Evolutionary conservation across 2,797 vertebrate species (phyloP).

Genomic region (Melanogrammus aeglefinus): DNA sequence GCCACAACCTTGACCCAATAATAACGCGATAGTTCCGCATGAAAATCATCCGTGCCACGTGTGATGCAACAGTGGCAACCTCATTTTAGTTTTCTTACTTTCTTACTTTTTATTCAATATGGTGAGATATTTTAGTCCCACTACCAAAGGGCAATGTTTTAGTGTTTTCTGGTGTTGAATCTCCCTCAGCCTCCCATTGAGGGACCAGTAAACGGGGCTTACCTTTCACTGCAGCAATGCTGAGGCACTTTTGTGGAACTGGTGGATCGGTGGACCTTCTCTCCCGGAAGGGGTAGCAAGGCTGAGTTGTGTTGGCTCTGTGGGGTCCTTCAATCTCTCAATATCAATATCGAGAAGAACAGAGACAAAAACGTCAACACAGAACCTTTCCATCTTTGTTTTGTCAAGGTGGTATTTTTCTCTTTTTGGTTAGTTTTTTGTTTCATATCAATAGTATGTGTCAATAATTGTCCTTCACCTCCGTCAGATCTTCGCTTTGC

Average conservation of each 20-base stretch:
- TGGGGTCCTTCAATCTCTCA: too few relatives aligned
- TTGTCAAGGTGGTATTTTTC: neutral
- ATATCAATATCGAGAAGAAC: neutral
- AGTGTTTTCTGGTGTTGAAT: neutral
- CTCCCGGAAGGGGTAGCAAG: neutral
- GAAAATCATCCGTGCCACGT: slow-evolving; percentile 22
- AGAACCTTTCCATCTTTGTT: neutral
- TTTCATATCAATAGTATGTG: neutral
- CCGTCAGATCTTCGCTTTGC: neutral
- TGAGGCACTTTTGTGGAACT: too few relatives aligned
- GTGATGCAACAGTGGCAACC: slow-evolving; percentile 6
- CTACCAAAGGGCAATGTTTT: neutral
- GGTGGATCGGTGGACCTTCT: neutral
- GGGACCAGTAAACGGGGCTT: neutral
- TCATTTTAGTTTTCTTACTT: neutral
- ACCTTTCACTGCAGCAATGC: too few relatives aligned
- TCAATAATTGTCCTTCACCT: neutral
- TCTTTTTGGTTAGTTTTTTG: neutral
- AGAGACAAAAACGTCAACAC: neutral
- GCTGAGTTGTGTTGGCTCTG: neutral
- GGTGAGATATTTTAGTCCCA: neutral
- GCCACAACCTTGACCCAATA: slow-evolving; percentile 18
- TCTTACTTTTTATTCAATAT: neutral
- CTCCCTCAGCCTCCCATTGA: neutral
- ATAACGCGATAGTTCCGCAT: slow-evolving; percentile 25